These are phyloP conservation scores for Tipula confusa DNA, from an alignment of 2,888 invertebrate species.

Conservation along the genomic window DNA sequence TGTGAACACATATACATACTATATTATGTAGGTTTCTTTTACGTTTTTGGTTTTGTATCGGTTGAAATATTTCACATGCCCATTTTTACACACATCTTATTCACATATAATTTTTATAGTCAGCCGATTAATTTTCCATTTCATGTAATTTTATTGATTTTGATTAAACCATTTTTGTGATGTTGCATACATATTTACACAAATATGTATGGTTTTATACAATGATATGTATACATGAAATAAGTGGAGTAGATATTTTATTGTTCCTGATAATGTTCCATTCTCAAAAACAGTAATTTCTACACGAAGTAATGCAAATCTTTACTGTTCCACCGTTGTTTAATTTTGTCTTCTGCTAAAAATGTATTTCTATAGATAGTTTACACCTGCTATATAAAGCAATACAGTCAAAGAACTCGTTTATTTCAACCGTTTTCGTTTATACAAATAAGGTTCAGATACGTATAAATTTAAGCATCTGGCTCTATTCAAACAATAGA, in stretches of 20 bases:
- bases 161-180: conserved; percentile 8
- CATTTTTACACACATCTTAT: not conserved
- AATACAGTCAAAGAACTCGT: not conserved
- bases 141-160: conserved; percentile 6
- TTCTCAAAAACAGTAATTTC: not conserved
- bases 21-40: not conserved
- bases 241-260: not conserved
- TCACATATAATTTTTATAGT: not conserved
- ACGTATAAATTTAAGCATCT: not conserved
- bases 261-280: not conserved
- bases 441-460: not conserved
- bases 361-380: not conserved
- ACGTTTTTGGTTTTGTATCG: not conserved
- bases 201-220: too few species aligned
- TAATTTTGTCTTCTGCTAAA: not conserved
- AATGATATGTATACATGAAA: not conserved
- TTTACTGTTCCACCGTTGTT: not conserved
- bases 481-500: too few species aligned
- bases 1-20: not conserved
- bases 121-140: not conserved
- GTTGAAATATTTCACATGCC: conserved; percentile 13
- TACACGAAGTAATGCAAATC: not conserved
- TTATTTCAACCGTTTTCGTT: not conserved
- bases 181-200: not conserved
- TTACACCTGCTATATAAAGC: not conserved